phyloP scores from a whole-genome alignment of 2,888 invertebrate genomes.

The Xylophagus ater region DNA sequence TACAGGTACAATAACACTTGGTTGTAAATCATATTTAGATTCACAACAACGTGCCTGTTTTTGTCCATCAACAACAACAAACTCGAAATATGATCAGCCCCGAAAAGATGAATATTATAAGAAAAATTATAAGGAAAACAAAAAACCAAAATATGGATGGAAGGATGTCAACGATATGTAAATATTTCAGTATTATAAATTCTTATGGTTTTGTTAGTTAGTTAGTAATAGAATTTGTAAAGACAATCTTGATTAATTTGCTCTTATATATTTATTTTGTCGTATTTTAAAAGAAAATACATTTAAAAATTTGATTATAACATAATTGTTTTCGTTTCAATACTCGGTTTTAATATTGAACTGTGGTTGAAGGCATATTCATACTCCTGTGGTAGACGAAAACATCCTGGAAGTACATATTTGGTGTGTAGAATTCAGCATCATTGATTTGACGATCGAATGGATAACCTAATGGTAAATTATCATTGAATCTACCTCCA shows the following conservation, averaged over 20 bases:
- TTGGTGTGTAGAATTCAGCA: constrained; percentile 37
- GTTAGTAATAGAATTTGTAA: too few relatives aligned
- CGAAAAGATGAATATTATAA: neutral
- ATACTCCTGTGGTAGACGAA: constrained; percentile 42
- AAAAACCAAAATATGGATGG: constrained; percentile 17
- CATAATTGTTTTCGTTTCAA: too few relatives aligned
- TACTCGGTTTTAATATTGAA: too few relatives aligned
- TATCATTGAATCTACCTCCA: constrained; percentile 37
- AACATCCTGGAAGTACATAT: constrained; percentile 48
- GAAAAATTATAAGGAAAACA: constrained; percentile 7
- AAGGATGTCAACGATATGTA: constrained; percentile 20
- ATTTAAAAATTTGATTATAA: too few relatives aligned
- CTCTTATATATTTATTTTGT: too few relatives aligned
- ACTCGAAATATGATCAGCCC: constrained; percentile 8
- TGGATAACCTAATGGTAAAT: constrained; percentile 39
- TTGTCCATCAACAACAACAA: constrained; percentile 45
- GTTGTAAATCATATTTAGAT: constrained; percentile 76
- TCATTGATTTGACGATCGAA: constrained; percentile 42
- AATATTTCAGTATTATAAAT: too few relatives aligned
- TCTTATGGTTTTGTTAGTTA: too few relatives aligned
- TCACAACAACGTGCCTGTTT: constrained; percentile 75
- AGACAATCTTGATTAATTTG: too few relatives aligned
- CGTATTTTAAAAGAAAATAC: too few relatives aligned
- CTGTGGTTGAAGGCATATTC: too few relatives aligned
- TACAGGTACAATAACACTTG: constrained; percentile 73